phyloP scores from a whole-genome alignment of 1,140 invertebrate genomes.

The Microplitis mediator region DNA sequence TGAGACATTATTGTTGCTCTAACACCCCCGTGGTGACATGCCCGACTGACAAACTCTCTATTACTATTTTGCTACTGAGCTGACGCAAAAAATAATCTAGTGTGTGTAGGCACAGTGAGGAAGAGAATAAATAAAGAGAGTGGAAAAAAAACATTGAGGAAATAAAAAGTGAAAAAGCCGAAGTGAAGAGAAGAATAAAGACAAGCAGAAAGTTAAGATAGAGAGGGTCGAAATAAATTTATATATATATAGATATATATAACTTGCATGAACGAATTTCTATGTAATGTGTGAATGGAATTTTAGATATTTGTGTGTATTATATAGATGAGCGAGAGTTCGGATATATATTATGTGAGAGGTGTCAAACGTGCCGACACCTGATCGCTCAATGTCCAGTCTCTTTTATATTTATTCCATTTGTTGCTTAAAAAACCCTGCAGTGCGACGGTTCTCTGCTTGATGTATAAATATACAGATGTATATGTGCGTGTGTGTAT shows the following conservation, averaged over 20 bases:
- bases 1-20: slow-evolving; percentile 28
- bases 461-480: background rate
- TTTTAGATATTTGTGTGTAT: background rate
- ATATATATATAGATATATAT: slow-evolving; percentile 12
- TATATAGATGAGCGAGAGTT: background rate
- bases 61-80: slow-evolving; percentile 15
- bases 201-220: background rate
- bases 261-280: slow-evolving; percentile 30
- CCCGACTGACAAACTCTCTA: background rate
- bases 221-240: background rate
- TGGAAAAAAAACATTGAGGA: background rate
- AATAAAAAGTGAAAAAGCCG: slow-evolving; percentile 9
- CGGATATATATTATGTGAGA: slow-evolving; percentile 14
- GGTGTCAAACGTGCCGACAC: slow-evolving; percentile 52
- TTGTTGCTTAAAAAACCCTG: slow-evolving; percentile 1
- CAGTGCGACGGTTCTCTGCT: background rate
- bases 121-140: background rate
- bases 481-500: no score
- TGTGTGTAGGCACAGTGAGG: no score
- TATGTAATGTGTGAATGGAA: slow-evolving; percentile 14
- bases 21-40: slow-evolving; percentile 27
- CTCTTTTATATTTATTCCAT: slow-evolving; percentile 19
- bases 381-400: slow-evolving; percentile 39
- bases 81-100: slow-evolving; percentile 21
- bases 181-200: slow-evolving; percentile 21